A percentile compares a stretch with the other conserved stretches of the same genome.
phyloP scores from a whole-genome alignment of 2,113 vertebrate species.

The Malurus cyaneus region DNA sequence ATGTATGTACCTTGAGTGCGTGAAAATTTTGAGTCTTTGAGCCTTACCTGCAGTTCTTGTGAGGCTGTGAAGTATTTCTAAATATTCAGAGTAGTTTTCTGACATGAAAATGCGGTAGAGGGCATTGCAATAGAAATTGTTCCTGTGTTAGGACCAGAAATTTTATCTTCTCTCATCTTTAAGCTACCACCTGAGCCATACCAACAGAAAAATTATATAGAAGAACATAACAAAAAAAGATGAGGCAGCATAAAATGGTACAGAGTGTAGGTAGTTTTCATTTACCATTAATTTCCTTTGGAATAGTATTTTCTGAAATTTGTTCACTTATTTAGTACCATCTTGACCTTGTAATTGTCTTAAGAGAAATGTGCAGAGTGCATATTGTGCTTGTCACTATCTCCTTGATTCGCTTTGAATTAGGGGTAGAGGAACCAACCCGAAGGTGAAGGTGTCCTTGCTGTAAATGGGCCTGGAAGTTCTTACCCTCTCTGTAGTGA shows the following conservation, averaged over 20 bases:
- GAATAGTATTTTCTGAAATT: not conserved
- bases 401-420: not conserved
- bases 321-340: not conserved
- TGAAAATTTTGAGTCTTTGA: not conserved
- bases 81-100: not conserved
- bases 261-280: not conserved
- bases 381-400: not conserved
- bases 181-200: not conserved
- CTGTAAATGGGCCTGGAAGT: not conserved
- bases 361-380: not conserved
- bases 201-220: not conserved
- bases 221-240: not conserved
- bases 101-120: not conserved
- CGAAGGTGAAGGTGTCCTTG: not conserved
- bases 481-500: not conserved
- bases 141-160: not conserved
- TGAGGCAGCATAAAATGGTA: not conserved
- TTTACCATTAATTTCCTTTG: not conserved
- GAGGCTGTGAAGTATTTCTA: not conserved
- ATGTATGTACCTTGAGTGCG: not conserved
- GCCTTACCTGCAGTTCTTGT: not conserved
- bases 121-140: not conserved
- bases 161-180: not conserved
- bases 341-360: not conserved
- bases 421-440: not conserved